phyloP scores from a whole-genome alignment of 2,888 invertebrate species.

The Fragum whitleyi region DNA sequence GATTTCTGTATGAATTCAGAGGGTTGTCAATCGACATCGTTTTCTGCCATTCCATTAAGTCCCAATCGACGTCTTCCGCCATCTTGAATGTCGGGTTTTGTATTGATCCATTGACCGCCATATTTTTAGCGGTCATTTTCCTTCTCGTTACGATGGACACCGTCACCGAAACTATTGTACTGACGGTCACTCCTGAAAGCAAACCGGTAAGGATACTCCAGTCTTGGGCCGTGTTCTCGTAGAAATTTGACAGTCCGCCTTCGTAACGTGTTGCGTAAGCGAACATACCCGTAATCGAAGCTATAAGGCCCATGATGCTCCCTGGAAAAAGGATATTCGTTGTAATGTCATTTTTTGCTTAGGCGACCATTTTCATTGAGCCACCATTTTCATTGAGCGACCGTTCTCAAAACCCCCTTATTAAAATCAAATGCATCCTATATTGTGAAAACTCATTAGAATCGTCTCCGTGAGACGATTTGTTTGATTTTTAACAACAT shows the following conservation, averaged over 20 bases:
- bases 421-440: too few relatives aligned
- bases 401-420: too few relatives aligned
- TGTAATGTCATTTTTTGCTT: neutral
- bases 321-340: conserved; percentile 63
- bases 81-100: conserved; percentile 11
- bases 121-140: neutral
- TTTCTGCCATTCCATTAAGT: conserved; percentile 72
- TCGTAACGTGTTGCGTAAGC: conserved; percentile 72
- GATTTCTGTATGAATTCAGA: conserved; percentile 70
- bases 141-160: conserved; percentile 68
- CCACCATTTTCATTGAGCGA: too few relatives aligned
- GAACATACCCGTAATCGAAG: conserved; percentile 70
- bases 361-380: too few relatives aligned
- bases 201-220: conserved; percentile 77
- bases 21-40: conserved; percentile 78
- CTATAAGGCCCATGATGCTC: conserved; percentile 67
- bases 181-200: conserved; percentile 67
- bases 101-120: conserved; percentile 11
- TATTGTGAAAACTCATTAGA: too few relatives aligned
- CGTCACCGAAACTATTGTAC: conserved; percentile 71
- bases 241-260: conserved; percentile 74
- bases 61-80: conserved; percentile 2
- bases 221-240: conserved; percentile 73
- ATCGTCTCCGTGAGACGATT: too few relatives aligned
- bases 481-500: too few relatives aligned